Evolutionary conservation across 2,797 vertebrate species (phyloP).

Genomic region (Cryptoblepharus egeriae): DNA sequence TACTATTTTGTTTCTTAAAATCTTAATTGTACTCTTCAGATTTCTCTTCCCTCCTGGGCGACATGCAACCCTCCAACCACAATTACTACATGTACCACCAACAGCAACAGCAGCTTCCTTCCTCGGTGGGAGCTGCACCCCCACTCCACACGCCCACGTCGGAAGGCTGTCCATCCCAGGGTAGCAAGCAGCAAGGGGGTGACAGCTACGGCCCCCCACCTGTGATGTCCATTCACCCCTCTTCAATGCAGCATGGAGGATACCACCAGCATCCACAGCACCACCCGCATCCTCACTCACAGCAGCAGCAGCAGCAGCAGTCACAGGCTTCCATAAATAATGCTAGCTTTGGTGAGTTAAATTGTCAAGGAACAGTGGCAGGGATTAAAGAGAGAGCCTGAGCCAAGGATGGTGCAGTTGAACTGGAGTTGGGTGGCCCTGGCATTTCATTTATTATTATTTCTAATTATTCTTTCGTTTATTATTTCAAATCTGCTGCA

Average conservation of each 20-base stretch:
- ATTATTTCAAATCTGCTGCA: background rate
- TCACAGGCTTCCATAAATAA: conserved; percentile 77
- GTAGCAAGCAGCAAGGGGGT: conserved; percentile 73
- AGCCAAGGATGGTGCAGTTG: background rate
- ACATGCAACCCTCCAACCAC: conserved; percentile 81
- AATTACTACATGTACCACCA: conserved; percentile 84
- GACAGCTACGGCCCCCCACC: conserved; percentile 76
- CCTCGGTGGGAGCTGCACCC: conserved; percentile 72
- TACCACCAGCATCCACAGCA: conserved; percentile 79
- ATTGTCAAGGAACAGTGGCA: background rate
- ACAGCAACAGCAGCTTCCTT: conserved; percentile 71
- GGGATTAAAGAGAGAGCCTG: background rate
- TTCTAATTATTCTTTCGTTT: too few relatives aligned
- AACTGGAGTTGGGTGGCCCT: background rate
- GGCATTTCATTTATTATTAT: too few relatives aligned
- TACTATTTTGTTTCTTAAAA: background rate
- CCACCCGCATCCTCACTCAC: conserved; percentile 74
- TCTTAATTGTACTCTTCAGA: conserved; percentile 59
- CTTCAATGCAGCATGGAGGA: conserved; percentile 76
- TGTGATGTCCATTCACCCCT: conserved; percentile 80
- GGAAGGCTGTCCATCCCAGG: conserved; percentile 75
- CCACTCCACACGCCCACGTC: conserved; percentile 77
- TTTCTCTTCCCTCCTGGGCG: conserved; percentile 81
- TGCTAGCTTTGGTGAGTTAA: conserved; percentile 78
- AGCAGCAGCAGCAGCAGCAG: conserved; percentile 64